Evolutionary conservation across 2,113 vertebrate genomes (phyloP), one percentile per base, ranked within the genome.

Genomic region (Mobula birostris): DNA sequence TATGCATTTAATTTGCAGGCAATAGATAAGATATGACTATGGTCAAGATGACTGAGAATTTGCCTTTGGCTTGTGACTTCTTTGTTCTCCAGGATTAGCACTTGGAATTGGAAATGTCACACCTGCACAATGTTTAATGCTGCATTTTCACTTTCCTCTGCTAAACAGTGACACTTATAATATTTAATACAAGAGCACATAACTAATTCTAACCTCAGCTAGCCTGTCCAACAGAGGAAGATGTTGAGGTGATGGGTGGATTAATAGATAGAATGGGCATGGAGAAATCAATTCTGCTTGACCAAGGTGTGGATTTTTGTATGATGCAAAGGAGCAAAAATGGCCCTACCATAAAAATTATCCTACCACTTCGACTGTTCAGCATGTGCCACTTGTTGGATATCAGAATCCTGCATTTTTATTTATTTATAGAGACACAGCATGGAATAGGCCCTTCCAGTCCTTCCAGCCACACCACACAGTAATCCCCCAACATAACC

Each of bases 61-160:
- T 48, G 36, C 21, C 36, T 93, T 93, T 74, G 14, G 17, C 11
- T 5, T 40, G 19, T 74, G 36, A 56, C 36, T 93, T 24, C 8
- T 74, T 74, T 93, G 70, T 93, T n/a, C 8, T 40, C 66, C 66
- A 14, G 91, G 74, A 56, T 93, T 21, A 56, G 40, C 70, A 93
- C 21, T 93, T 76, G 24, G 19, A 48, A 74, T 74, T 74, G 91
- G 74, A 74, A 93, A 93, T 93, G 91, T 74, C 91, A 93, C 68
- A 93, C 2, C 24, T 74, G 63, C 12, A 29, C 9, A 93, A 12
- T 93, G 24, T 56, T 27, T 76, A 74, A 40, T 74, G 70, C 19
- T 74, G 74, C 19, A 93, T 72, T 93, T 93, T 93, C 85, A 93
- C 21, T 29, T 93, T 19, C 36, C 21, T 93, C 3, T 74, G 40